Percentiles rank a stretch among this genome's conserved stretches.
Evolutionary conservation across 2,888 invertebrate species (phyloP).

Genomic region (Amphimallon solstitiale): DNA sequence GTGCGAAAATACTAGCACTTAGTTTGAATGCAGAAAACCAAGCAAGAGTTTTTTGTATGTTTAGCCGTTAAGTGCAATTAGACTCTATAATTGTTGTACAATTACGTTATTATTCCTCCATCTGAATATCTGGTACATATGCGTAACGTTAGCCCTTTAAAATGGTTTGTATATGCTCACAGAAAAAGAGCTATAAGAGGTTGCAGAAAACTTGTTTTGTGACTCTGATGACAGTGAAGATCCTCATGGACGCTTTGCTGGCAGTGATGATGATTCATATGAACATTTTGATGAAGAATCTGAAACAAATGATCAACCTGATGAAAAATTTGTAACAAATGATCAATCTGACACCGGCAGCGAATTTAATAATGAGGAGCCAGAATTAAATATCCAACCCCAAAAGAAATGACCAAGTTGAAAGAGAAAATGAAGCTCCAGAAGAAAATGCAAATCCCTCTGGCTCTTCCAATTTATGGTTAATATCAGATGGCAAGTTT

Average conservation of each 20-base stretch:
- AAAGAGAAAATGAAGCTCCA: conserved; percentile 14
- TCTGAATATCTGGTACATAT: not conserved
- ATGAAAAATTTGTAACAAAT: too few relatives aligned
- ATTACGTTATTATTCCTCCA: too few relatives aligned
- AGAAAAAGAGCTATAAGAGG: conserved; percentile 2
- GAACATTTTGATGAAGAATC: conserved; percentile 28
- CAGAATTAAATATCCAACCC: too few relatives aligned
- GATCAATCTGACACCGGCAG: conserved; percentile 15
- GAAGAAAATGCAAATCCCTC: too few relatives aligned
- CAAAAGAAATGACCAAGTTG: not conserved
- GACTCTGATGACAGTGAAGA: conserved; percentile 1
- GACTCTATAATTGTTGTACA: too few relatives aligned
- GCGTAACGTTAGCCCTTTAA: not conserved
- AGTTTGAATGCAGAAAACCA: too few relatives aligned
- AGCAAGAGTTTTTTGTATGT: too few relatives aligned
- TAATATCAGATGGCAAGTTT: conserved; percentile 17
- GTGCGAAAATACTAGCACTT: too few relatives aligned
- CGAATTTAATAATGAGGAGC: too few relatives aligned
- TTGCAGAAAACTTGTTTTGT: not conserved
- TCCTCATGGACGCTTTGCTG: not conserved
- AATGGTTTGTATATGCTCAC: not conserved
- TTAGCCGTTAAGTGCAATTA: too few relatives aligned
- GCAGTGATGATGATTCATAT: conserved; percentile 25
- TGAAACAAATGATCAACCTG: conserved; percentile 26
- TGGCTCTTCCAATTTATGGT: conserved; percentile 15